Percentiles rank a stretch among this genome's conserved stretches.
phyloP scores from a whole-genome alignment of 2,797 vertebrate species.

The Rhincodon typus region DNA sequence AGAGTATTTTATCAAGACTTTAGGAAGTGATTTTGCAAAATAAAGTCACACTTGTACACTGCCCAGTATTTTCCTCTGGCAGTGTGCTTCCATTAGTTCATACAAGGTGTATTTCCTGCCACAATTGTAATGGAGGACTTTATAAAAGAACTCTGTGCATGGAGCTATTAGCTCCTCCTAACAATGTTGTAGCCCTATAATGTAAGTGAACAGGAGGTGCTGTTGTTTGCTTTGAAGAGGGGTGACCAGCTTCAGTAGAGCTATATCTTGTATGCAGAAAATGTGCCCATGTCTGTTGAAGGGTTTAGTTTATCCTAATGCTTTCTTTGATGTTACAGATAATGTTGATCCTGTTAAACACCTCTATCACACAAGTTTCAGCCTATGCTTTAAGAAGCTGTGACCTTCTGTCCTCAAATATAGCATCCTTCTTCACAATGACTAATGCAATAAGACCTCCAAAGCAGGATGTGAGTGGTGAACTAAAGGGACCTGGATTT shows the following conservation, averaged over 20 bases:
- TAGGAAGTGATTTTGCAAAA: not conserved
- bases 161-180: not conserved
- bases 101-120: not conserved
- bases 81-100: not conserved
- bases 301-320: too few species aligned
- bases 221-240: not conserved
- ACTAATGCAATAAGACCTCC: not conserved
- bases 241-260: not conserved
- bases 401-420: not conserved
- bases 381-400: not conserved
- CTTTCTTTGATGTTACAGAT: too few species aligned
- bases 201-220: not conserved
- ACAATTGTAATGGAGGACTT: too few species aligned
- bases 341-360: too few species aligned
- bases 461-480: not conserved
- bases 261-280: not conserved
- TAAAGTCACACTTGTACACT: too few species aligned
- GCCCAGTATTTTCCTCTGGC: not conserved
- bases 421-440: not conserved
- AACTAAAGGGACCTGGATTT: too few species aligned
- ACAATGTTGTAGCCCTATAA: not conserved
- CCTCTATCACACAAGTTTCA: too few species aligned
- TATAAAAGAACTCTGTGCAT: not conserved
- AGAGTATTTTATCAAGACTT: not conserved
- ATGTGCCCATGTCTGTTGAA: too few species aligned